Evolutionary conservation across 1,140 invertebrate genomes (phyloP), one percentile per base, ranked within the genome.

Genomic region (Lepidostoma basale): DNA sequence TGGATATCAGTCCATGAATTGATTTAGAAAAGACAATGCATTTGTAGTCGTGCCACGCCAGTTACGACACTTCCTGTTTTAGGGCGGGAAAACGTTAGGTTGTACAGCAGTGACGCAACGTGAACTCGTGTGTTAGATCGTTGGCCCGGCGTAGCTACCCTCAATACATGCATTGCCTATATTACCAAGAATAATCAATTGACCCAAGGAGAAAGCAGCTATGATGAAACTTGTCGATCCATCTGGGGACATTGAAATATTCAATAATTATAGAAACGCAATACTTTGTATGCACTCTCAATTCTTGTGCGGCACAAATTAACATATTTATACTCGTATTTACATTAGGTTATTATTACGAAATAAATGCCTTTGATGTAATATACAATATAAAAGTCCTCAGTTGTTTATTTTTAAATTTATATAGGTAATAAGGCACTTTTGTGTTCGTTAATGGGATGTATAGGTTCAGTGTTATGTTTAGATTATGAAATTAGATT

Each of bases 51-150:
- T 42, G 36, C 22, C 56, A 60, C 56, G 56, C 56, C n/a, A 25
- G 8, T 42, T n/a, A 42, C 39, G 12, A 39, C 40, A 70, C 69
- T 71, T 71, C 69, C 69, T 71, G 69, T 71, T 62, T 60, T 58
- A 66, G 68, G 62, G 54, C 28, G 30, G 54, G 23, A 40, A 66
- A 62, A 69, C 40, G 22, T 30, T 64, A 67, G 47, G 44, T 23
- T 60, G 40, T 60, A 25, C 56, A 14, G 12, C 30, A 33, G 25
- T 69, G 33, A 64, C 42, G 67, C 28, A 40, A 59, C 44, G 45
- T 40, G 33, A 20, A 47, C 49, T 33, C n/a, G 52, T 20, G 25
- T 25, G 45, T 49, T 22, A 49, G 45, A n/a, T 20, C 45, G 23
- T 49, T 49, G 45, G n/a, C 45, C 45, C 45, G 12, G 30, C 30